Evolutionary conservation across 2,797 vertebrate species (phyloP), one percentile per base, ranked within the genome.

Genomic region (Okamejei kenojei): DNA sequence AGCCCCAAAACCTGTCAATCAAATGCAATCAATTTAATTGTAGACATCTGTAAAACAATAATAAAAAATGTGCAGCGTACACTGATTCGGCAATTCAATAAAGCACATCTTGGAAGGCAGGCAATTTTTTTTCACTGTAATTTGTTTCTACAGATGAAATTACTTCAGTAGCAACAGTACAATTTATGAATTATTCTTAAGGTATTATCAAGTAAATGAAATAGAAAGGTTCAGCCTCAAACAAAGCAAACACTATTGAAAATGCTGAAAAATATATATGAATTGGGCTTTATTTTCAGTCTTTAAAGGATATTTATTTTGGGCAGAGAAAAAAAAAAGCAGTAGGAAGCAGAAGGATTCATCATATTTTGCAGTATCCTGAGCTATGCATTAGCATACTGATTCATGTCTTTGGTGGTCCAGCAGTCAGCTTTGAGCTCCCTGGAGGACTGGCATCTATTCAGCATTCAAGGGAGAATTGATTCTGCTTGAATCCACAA

Each of bases 401-500:
- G 94, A 95, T 95, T 95, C 91, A 94, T 94, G 95, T 96, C 94
- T 94, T 94, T 80, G 65, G 54, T 91, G 88, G 78, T 92, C 86
- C 94, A 95, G 93, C 94, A 94, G 9, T 94, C 95, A 95, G 94
- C 95, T 95, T 94, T 93, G 81, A 90, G 26, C 94, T 96, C 96
- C 96, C 96, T 95, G 94, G 95, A 96, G 95, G 95, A 93, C 95
- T 94, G 90, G 93, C 68, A 94, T 93, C 95, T 95, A 94, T 96
- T 96, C 96, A 95, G 94, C 95, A 96, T 96, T 95, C 96, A 95
- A 94, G 0, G 82, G 94, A 95, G 94, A 94, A 94, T 93, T 38
- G 94, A 95, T 96, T 95, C 94, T 93, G 94, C 95, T 95, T 94
- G 94, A 94, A 94, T 96, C 88, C 93, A 94, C 93, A 95, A 96